Base-by-base conservation (phyloP, 2,797 vertebrate genomes). In the Erethizon dorsatum region DNA sequence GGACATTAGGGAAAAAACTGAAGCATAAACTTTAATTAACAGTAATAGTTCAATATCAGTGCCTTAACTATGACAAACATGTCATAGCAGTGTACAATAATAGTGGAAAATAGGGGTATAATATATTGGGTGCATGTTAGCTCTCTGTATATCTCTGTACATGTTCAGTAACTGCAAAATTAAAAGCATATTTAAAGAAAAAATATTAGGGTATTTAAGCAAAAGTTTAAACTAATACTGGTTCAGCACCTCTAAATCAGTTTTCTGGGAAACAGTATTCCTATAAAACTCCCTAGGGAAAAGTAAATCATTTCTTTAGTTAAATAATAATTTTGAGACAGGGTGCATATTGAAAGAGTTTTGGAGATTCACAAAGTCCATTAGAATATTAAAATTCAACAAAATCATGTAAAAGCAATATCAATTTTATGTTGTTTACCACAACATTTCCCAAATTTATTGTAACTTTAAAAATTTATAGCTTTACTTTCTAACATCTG, bases 301-400 rank as follows among this genome's bases (percentile, higher is more conserved):
- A 78, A 47, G 78, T 41, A 87, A 85, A 88, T 71, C 7, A 85
- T 83, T 90, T 95, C n/a, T 92, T 88, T 85, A 67, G 47, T 80
- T 37, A 93, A 91, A 96, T 91, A 88, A 95, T 96, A 92, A 94
- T 86, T 96, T 90, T 95, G 67, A 96, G 59, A 82, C 2, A 89
- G 33, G 24, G 28, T 69, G 37, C 28, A 87, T 71, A 79, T 33
- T 84, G 5, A 5, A 83, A 88, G 56, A 92, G 47, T 5, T 95
- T 96, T 83, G 41, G 67, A 97, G 83, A 95, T 20, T 73, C 75
- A 95, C 73, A 93, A 90, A 97, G 26, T 31, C 83, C 4, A 95
- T 88, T 75, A 80, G 59, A 92, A 92, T 96, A 94, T 92, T 88
- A 89, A 97, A 96, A 78, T 45, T 61, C 31, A 47, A 78, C 90